phyloP scores from a whole-genome alignment of 2,797 vertebrate genomes.

The Channallabes apus region DNA sequence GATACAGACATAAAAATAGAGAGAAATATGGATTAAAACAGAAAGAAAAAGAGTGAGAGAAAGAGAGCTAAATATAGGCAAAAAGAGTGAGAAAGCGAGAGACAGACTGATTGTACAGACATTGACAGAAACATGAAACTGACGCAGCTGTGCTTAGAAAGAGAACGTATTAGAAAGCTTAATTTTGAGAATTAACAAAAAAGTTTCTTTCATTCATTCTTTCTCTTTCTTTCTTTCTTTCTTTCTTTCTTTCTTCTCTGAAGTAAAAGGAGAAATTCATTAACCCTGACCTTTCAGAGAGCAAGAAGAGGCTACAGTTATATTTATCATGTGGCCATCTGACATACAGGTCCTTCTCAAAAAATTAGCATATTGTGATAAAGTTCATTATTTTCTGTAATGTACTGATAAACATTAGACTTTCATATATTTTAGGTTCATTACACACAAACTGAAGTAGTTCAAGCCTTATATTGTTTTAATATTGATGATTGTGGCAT shows the following conservation, averaged over 20 bases:
- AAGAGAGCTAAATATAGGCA: neutral
- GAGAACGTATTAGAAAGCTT: constrained; percentile 17
- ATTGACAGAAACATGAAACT: neutral
- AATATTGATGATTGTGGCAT: too few relatives aligned
- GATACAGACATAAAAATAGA: neutral
- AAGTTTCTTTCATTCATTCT: neutral
- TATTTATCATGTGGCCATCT: constrained; percentile 46
- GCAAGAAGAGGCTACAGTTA: constrained; percentile 26
- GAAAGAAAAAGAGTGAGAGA: too few relatives aligned
- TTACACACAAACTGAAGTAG: too few relatives aligned
- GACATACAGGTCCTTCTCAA: too few relatives aligned
- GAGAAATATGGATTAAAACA: neutral
- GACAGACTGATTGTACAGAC: neutral
- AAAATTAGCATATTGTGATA: too few relatives aligned
- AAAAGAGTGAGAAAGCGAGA: neutral
- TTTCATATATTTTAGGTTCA: too few relatives aligned
- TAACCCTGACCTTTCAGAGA: constrained; percentile 49
- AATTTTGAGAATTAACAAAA: neutral
- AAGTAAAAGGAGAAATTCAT: constrained; percentile 32
- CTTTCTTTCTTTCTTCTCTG: neutral
- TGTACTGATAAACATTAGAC: too few relatives aligned
- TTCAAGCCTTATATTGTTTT: too few relatives aligned
- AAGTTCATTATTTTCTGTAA: too few relatives aligned
- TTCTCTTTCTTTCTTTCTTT: neutral
- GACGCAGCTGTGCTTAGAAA: constrained; percentile 27